Evolutionary conservation across 1,140 invertebrate genomes (phyloP), one percentile per base, ranked within the genome.

Genomic region (Trachymyrmex septentrionalis): DNA sequence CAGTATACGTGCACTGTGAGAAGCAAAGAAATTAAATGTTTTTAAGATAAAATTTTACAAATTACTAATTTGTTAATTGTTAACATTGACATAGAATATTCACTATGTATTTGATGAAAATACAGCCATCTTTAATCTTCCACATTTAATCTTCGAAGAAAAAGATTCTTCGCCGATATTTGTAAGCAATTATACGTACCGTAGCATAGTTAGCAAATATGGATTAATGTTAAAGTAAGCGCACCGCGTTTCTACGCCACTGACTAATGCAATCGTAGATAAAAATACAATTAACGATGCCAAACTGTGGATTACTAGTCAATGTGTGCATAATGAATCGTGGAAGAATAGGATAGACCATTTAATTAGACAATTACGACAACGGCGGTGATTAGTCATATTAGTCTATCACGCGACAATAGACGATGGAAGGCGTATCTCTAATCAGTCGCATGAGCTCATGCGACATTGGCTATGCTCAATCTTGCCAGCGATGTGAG

Each of bases 271-370:
- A 78, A 90, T 90, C 66, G 27, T 53, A 85, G 66, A 55, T 84
- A 66, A 44, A 82, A 59, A 75, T 89, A 90, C 57, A 50, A 86
- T 90, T 82, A 88, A 90, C 86, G 82, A 90, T 90, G 84, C 90
- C 88, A 90, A 88, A 90, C 66, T 38, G 73, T 90, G 87, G 88
- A 90, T 91, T 88, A 80, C 90, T 90, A 91, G 89, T 90, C 89
- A 88, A 87, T 71, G 76, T 53, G 38, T 88, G 82, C 61, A 78
- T 86, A 88, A 75, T 80, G 78, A 88, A 85, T 61, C 50, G 73
- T 78, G 38, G 21, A 44, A 57, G 61, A 14, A 16, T 80, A 63
- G 53, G 55, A 59, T 75, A 48, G 76, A 76, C 59, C 48, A 50
- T 78, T 90, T 90, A 81, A 90, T 89, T 84, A 84, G 63, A 9